A percentile compares a stretch with the other conserved stretches of the same genome.
phyloP scores from a whole-genome alignment of 2,113 vertebrate genomes.

The Ochotona curzoniae region DNA sequence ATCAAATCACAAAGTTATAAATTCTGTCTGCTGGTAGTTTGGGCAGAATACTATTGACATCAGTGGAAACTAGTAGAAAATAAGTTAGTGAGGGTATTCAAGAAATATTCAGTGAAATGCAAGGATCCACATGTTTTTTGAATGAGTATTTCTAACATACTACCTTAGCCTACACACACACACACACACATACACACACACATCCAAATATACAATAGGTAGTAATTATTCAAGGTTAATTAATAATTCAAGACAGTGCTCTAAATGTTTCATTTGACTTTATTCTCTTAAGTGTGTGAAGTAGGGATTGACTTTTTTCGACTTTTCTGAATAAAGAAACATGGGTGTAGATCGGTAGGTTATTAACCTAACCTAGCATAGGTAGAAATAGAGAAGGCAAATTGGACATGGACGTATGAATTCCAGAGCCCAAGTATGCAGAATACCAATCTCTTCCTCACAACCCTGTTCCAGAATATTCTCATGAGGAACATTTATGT shows the following conservation, averaged over 20 bases:
- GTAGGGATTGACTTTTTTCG: not conserved
- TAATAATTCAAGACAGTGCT: not conserved
- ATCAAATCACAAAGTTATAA: not conserved
- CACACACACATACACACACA: not conserved
- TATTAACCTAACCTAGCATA: not conserved
- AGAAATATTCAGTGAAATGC: not conserved
- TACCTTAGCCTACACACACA: not conserved
- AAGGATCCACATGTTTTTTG: not conserved
- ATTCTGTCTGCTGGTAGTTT: not conserved
- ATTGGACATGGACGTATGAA: not conserved
- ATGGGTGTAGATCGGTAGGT: not conserved
- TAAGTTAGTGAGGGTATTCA: not conserved
- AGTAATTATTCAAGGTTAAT: not conserved
- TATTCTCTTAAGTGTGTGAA: not conserved
- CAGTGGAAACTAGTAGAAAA: not conserved
- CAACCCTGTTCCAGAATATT: not conserved
- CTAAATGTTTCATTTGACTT: not conserved
- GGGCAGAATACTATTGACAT: not conserved
- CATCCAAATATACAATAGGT: rapidly evolving
- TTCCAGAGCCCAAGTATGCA: not conserved
- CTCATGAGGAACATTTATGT: not conserved
- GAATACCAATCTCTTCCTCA: rapidly evolving
- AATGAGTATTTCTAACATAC: not conserved
- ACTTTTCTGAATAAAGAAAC: not conserved
- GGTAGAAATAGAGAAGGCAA: not conserved